phyloP scores from a whole-genome alignment of 2,797 vertebrate species.

The Otolemur crassicaudatus region DNA sequence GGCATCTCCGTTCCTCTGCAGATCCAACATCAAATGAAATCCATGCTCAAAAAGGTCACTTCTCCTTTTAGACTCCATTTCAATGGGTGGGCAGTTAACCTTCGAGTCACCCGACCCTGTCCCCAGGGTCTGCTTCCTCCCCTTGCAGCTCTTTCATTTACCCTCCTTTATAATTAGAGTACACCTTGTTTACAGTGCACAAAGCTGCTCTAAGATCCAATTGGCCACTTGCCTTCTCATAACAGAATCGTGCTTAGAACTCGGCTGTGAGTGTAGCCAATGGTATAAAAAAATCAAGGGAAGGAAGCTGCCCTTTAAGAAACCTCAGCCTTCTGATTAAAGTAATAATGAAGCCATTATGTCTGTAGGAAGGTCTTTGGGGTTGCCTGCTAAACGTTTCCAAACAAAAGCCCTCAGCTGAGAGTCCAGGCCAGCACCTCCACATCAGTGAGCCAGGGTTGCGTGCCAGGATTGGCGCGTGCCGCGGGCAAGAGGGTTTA shows the following conservation, averaged over 20 bases:
- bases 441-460: no score
- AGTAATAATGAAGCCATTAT: slow-evolving; percentile 36
- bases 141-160: neutral
- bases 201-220: neutral
- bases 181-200: slow-evolving; percentile 63
- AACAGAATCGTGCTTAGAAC: neutral
- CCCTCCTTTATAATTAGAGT: neutral
- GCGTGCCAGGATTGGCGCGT: neutral
- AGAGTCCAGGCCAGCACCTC: neutral
- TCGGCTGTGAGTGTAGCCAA: neutral
- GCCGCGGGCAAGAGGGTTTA: neutral
- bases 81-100: slow-evolving; percentile 54
- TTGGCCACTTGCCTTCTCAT: neutral
- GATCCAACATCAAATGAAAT: slow-evolving; percentile 18
- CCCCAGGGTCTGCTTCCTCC: neutral
- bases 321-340: slow-evolving; percentile 8
- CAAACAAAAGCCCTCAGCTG: neutral
- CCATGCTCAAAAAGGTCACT: neutral
- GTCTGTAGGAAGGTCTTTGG: neutral
- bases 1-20: neutral
- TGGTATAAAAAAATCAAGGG: neutral
- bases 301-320: slow-evolving; percentile 62
- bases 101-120: slow-evolving; percentile 18
- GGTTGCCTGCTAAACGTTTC: neutral
- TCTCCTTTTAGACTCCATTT: slow-evolving; percentile 49